A percentile compares a stretch with the other conserved stretches of the same genome.
phyloP scores from a whole-genome alignment of 2,888 invertebrate genomes.

The Smittia aterrima region DNA sequence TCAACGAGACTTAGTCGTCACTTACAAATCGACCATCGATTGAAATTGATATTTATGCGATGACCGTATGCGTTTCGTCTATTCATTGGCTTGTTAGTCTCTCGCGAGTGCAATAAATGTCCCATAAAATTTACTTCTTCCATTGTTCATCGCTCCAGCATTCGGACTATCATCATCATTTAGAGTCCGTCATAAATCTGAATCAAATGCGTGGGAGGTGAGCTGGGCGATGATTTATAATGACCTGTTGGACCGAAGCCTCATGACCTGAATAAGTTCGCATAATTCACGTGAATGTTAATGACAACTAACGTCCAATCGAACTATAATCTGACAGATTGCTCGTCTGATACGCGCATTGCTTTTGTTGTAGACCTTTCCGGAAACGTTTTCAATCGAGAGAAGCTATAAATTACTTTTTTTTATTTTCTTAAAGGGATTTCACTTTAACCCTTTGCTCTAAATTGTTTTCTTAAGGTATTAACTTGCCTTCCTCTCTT shows the following conservation, averaged over 20 bases:
- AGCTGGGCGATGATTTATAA: neutral
- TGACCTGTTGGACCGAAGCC: conserved; percentile 19
- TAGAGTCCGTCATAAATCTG: neutral
- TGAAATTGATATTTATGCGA: conserved; percentile 52
- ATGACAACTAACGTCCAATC: conserved; percentile 56
- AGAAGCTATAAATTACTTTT: neutral
- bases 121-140: conserved; percentile 57
- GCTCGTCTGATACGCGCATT: conserved; percentile 57
- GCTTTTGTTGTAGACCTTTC: neutral
- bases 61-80: conserved; percentile 52
- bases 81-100: conserved; percentile 56
- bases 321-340: conserved; percentile 57
- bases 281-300: conserved; percentile 60
- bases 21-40: conserved; percentile 38
- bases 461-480: conserved; percentile 24
- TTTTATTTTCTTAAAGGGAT: neutral
- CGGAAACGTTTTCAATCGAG: neutral
- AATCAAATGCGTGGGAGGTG: neutral
- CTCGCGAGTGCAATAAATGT: conserved; percentile 54
- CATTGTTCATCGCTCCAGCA: conserved; percentile 48
- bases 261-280: conserved; percentile 52
- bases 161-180: neutral
- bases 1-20: neutral
- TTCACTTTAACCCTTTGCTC: neutral
- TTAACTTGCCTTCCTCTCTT: too few relatives aligned